These are phyloP conservation scores for Harlomillsia oculata DNA, from an alignment of 1,140 invertebrate genomes.

Conservation along the genomic window DNA sequence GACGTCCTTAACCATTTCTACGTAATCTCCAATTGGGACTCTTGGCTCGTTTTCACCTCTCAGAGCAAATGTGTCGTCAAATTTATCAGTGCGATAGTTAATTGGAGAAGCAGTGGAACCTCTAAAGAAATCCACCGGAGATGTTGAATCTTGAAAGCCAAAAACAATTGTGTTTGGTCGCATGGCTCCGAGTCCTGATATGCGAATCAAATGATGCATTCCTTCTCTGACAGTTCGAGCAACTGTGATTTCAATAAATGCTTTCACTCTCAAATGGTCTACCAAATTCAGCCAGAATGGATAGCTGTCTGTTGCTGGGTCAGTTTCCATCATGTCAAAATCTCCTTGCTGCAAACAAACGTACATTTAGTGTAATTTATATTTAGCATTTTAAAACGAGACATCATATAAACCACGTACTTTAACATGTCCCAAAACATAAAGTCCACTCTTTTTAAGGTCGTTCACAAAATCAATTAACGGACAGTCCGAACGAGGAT, in stretches of 20 bases:
- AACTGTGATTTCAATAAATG: constrained; percentile 91
- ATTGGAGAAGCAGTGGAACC: constrained; percentile 27
- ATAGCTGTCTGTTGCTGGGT: constrained; percentile 65
- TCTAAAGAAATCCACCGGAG: constrained; percentile 65
- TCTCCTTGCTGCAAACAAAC: constrained; percentile 41
- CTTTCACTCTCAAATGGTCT: constrained; percentile 85
- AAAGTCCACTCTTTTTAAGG: constrained; percentile 94
- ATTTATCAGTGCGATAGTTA: constrained; percentile 25
- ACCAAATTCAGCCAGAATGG: constrained; percentile 63
- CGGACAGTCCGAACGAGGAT: constrained; percentile 77
- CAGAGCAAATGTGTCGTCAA: constrained; percentile 34
- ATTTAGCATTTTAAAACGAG: constrained; percentile 35
- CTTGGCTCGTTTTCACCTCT: constrained; percentile 36
- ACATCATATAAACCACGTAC: constrained; percentile 22
- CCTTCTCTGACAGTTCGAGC: constrained; percentile 75
- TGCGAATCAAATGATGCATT: constrained; percentile 78
- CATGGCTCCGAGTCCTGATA: constrained; percentile 95
- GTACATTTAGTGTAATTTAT: background rate
- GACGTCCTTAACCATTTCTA: constrained; percentile 75
- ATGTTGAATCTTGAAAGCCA: constrained; percentile 74
- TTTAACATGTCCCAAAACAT: constrained; percentile 87
- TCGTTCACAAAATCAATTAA: constrained; percentile 97
- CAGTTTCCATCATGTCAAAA: constrained; percentile 46
- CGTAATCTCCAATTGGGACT: constrained; percentile 59
- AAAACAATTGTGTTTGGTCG: constrained; percentile 89